A percentile compares a stretch with the other conserved stretches of the same genome.
Evolutionary conservation across 1,140 invertebrate species (phyloP).

Genomic region (Drosophila albomicans): DNA sequence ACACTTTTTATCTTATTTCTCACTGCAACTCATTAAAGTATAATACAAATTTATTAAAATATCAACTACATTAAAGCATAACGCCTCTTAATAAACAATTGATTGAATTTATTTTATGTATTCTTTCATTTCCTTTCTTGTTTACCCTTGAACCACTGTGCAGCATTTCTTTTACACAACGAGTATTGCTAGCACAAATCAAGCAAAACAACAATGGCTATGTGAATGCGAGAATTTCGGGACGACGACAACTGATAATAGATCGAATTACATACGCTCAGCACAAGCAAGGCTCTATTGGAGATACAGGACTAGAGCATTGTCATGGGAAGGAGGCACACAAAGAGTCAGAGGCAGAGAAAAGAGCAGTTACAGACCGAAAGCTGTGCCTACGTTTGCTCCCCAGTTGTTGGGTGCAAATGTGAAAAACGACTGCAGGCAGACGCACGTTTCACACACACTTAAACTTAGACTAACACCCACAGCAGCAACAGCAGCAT

Average conservation of each 20-base stretch:
- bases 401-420: slow-evolving; percentile 40
- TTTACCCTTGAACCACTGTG: slow-evolving; percentile 50
- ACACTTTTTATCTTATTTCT: too few species aligned
- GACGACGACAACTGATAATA: slow-evolving; percentile 83
- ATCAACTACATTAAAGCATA: too few species aligned
- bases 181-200: slow-evolving; percentile 60
- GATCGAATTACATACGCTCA: slow-evolving; percentile 75
- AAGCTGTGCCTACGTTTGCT: slow-evolving; percentile 1
- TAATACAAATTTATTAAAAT: too few species aligned
- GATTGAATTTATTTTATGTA: not conserved
- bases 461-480: not conserved
- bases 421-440: slow-evolving; percentile 52
- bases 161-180: not conserved
- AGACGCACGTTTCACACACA: slow-evolving; percentile 52
- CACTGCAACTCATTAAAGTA: too few species aligned
- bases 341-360: not conserved
- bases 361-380: not conserved
- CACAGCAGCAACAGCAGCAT: not conserved
- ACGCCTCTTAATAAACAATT: too few species aligned
- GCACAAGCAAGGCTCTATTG: slow-evolving; percentile 26
- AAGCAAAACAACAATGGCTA: slow-evolving; percentile 72
- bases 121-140: not conserved
- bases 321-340: not conserved
- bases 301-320: slow-evolving; percentile 9
- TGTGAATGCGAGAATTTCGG: slow-evolving; percentile 78